Conservation (phyloP, 2,113 vertebrate genomes). For the Psilopsiagon aymara region DNA sequence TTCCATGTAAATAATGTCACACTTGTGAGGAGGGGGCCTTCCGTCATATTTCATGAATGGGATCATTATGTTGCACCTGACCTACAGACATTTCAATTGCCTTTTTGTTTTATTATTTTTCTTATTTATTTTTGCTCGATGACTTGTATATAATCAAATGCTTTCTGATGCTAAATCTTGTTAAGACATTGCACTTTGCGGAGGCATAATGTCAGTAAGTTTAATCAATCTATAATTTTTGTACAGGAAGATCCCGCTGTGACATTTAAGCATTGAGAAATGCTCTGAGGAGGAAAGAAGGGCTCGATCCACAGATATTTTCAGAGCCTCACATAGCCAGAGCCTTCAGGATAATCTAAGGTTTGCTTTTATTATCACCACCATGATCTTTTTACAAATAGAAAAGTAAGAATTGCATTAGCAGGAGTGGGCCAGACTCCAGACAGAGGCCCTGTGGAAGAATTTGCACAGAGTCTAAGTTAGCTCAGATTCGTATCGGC, state of each 20-base stretch:
- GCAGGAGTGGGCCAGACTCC: constrained; percentile 56
- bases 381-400: constrained; percentile 61
- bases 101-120: constrained; percentile 46
- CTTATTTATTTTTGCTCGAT: constrained; percentile 23
- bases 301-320: not conserved
- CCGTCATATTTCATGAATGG: constrained; percentile 65
- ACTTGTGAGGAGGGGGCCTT: constrained; percentile 54
- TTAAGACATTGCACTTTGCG: constrained; percentile 58
- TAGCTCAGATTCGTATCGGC: constrained; percentile 57
- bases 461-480: constrained; percentile 68
- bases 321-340: constrained; percentile 11
- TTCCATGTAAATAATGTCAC: constrained; percentile 75
- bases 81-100: constrained; percentile 59
- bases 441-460: constrained; percentile 64
- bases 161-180: constrained; percentile 67
- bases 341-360: constrained; percentile 52
- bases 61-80: constrained; percentile 73
- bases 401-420: constrained; percentile 59
- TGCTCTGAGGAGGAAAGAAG: not conserved
- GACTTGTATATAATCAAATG: constrained; percentile 59
- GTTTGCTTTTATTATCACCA: constrained; percentile 42
- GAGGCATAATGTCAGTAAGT: constrained; percentile 18
- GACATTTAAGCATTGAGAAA: constrained; percentile 12
- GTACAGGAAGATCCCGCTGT: not conserved
- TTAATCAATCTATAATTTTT: constrained; percentile 23